Percentiles rank a stretch among this genome's conserved stretches.
phyloP scores from a whole-genome alignment of 2,113 vertebrate species.

The Chinchilla lanigera region DNA sequence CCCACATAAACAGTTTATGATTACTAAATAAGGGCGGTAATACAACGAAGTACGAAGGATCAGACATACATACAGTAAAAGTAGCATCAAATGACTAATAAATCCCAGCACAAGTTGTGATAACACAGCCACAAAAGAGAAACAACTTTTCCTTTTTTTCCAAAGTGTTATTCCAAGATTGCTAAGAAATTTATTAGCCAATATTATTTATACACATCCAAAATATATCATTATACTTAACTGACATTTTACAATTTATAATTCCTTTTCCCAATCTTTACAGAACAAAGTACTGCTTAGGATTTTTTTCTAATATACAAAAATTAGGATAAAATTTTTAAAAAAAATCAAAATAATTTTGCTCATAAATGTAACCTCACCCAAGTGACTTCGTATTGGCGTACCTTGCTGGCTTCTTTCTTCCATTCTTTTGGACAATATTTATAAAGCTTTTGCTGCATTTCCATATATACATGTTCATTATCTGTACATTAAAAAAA shows the following conservation, averaged over 20 bases:
- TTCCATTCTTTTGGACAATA: constrained; percentile 99
- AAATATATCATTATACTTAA: constrained; percentile 31
- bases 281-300: neutral
- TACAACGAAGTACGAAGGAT: neutral
- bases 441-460: constrained; percentile 98
- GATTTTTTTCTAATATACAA: constrained; percentile 18
- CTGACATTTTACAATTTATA: constrained; percentile 33
- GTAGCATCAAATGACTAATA: constrained; percentile 33
- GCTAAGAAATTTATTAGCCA: neutral
- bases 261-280: neutral
- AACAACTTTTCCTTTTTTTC: neutral
- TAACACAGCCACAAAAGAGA: neutral
- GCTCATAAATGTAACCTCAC: constrained; percentile 85
- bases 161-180: neutral
- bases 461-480: constrained; percentile 99
- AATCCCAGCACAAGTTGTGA: constrained; percentile 26
- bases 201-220: constrained; percentile 11
- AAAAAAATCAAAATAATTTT: constrained; percentile 81
- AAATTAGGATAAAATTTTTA: neutral
- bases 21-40: neutral
- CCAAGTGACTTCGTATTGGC: constrained; percentile 86
- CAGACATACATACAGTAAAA: neutral
- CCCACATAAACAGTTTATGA: neutral
- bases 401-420: constrained; percentile 98
- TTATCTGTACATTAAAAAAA: constrained; percentile 90